A percentile compares a stretch with the other conserved stretches of the same genome.
Evolutionary conservation across 2,888 invertebrate species (phyloP).

Genomic region (Nebria salina): DNA sequence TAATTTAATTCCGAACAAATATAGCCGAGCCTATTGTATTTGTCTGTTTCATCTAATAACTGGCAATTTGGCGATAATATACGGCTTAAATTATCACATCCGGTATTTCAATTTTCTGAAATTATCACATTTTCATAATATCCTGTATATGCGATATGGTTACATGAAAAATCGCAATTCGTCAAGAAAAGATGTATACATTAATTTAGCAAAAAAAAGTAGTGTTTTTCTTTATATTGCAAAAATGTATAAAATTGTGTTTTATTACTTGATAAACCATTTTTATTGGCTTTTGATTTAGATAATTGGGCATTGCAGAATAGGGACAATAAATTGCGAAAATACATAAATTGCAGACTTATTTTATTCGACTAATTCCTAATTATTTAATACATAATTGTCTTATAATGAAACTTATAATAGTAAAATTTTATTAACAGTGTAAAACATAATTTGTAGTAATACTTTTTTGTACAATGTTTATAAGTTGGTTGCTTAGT

Average conservation of each 20-base stretch:
- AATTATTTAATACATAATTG: neutral
- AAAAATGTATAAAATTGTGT: too few relatives aligned
- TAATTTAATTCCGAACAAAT: constrained; percentile 30
- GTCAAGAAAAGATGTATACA: too few relatives aligned
- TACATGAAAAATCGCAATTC: neutral
- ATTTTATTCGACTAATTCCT: constrained; percentile 8
- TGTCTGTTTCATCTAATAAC: constrained; percentile 30
- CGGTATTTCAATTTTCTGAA: constrained; percentile 19
- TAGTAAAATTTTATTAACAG: neutral
- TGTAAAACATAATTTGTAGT: neutral
- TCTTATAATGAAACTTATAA: neutral
- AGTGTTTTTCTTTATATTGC: too few relatives aligned
- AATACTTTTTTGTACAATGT: neutral
- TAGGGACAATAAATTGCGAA: neutral
- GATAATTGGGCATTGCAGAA: too few relatives aligned
- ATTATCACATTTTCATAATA: constrained; percentile 35
- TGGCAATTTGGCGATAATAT: constrained; percentile 26
- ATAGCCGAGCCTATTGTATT: constrained; percentile 17
- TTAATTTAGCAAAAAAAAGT: too few relatives aligned
- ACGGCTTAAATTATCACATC: constrained; percentile 27
- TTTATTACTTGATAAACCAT: too few relatives aligned
- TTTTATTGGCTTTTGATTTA: too few relatives aligned
- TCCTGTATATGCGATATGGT: constrained; percentile 9
- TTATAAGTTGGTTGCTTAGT: neutral
- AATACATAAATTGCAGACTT: neutral